Evolutionary conservation across 2,113 vertebrate genomes (phyloP).

Genomic region (Muntiacus muntjak): DNA sequence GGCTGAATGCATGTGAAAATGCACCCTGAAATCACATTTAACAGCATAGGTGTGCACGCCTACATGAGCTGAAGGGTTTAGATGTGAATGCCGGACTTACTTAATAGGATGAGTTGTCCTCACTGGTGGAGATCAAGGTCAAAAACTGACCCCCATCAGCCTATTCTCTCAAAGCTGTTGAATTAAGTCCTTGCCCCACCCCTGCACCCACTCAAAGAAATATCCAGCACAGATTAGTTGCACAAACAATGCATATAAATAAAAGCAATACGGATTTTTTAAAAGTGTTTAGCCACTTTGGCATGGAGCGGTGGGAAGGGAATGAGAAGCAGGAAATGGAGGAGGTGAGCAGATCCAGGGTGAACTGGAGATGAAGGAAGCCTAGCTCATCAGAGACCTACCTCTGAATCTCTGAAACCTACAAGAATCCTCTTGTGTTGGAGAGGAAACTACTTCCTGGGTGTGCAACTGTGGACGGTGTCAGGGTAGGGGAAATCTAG

Average conservation of each 20-base stretch:
- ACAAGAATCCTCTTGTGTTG: background rate
- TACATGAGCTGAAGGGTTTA: background rate
- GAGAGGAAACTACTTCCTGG: conserved; percentile 39
- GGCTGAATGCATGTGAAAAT: background rate
- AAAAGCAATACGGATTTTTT: background rate
- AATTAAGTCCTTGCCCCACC: background rate
- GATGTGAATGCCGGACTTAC: background rate
- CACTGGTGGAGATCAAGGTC: background rate
- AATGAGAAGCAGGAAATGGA: background rate
- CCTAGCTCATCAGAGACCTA: background rate
- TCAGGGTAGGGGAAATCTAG: conserved; percentile 48
- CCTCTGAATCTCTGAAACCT: conserved; percentile 11
- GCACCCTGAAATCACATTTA: background rate
- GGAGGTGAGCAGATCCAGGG: background rate
- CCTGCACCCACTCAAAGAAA: background rate
- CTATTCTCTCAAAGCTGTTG: background rate
- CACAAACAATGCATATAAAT: conserved; percentile 53
- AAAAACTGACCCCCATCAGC: conserved; percentile 29
- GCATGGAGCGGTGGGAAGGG: background rate
- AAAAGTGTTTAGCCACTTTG: background rate
- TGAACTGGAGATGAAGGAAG: background rate
- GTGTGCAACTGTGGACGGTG: conserved; percentile 52
- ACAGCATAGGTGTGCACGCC: fast-evolving
- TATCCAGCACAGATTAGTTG: conserved; percentile 32
- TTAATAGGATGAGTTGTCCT: background rate